These are phyloP conservation scores for human DNA, from an alignment of 2,113 vertebrate species.

Conservation along the genomic window GRCh38 chr6:148427501-148428000, in stretches of 20 bases:
- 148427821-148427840: accelerated
- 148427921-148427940: neutral
- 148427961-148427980: neutral
- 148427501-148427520: neutral
- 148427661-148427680: neutral
- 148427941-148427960: neutral
- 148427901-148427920: neutral
- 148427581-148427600: neutral
- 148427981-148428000: neutral
- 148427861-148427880: neutral
- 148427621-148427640: neutral
- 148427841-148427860: neutral
- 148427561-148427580: neutral
- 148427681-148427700: neutral
- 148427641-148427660: neutral
- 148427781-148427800: neutral
- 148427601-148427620: neutral
- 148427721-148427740: neutral
- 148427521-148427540: neutral
- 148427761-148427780: neutral
- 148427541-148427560: neutral
- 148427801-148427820: neutral
- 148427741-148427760: neutral
- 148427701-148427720: neutral
- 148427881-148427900: neutral